These are phyloP conservation scores for Tauraco erythrolophus DNA, from an alignment of 2,113 vertebrate genomes.

Conservation along the genomic window DNA sequence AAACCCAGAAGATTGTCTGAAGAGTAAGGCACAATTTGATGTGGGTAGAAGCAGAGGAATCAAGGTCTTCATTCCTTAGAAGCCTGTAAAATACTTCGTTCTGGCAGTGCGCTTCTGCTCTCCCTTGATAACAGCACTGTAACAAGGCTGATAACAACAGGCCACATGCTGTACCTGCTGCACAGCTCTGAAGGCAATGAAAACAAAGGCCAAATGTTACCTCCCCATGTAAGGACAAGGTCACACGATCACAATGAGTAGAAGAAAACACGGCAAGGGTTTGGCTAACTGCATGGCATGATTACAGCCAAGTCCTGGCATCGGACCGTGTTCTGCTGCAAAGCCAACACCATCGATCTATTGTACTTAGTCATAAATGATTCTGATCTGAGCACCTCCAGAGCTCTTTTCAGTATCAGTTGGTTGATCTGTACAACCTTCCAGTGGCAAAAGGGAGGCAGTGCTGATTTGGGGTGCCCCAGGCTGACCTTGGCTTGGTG, in stretches of 20 bases:
- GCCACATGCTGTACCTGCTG: neutral
- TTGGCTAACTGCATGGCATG: neutral
- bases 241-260: neutral
- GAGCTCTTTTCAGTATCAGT: neutral
- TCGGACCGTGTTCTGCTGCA: neutral
- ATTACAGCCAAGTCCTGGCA: neutral
- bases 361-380: neutral
- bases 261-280: neutral
- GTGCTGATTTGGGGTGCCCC: neutral
- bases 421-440: neutral
- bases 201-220: neutral
- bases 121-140: neutral
- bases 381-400: neutral
- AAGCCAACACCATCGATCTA: neutral
- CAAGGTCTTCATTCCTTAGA: neutral
- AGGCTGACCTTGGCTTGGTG: neutral
- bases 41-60: neutral
- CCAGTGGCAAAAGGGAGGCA: neutral
- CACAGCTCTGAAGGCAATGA: neutral
- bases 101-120: neutral
- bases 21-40: neutral
- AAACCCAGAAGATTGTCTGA: neutral
- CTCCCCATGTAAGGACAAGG: neutral
- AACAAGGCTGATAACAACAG: neutral
- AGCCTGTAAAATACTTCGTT: neutral